phyloP scores from a whole-genome alignment of 2,888 invertebrate genomes.

The Sipha maydis region DNA sequence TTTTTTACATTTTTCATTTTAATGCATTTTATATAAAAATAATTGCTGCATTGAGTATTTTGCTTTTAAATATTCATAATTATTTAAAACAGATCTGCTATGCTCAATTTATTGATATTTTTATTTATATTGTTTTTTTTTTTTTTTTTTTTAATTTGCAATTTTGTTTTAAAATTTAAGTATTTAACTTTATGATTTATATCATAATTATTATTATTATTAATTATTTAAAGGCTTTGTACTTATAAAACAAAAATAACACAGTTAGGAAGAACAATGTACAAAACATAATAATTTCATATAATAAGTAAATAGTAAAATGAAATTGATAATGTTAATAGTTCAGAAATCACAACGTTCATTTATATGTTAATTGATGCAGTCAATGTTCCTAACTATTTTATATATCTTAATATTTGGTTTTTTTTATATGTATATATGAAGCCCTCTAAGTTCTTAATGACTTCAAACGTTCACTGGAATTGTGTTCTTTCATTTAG shows the following conservation, averaged over 20 bases:
- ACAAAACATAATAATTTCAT: slow-evolving; percentile 29
- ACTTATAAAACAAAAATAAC: slow-evolving; percentile 31
- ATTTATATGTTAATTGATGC: neutral
- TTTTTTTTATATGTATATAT: neutral
- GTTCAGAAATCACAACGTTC: neutral
- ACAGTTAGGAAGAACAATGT: slow-evolving; percentile 12
- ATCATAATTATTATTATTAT: neutral
- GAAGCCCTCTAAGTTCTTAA: neutral
- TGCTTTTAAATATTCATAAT: neutral
- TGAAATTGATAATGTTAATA: neutral
- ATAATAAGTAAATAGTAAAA: slow-evolving; percentile 12
- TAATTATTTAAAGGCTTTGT: slow-evolving; percentile 41
- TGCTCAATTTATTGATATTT: slow-evolving; percentile 51
- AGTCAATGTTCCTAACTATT: slow-evolving; percentile 40
- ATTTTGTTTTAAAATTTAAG: slow-evolving; percentile 6
- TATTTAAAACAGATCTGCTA: slow-evolving; percentile 51
- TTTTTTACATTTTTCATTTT: neutral
- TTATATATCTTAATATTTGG: slow-evolving; percentile 20
- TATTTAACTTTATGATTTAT: slow-evolving; percentile 6
- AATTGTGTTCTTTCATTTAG: neutral
- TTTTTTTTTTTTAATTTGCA: neutral
- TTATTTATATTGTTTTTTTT: slow-evolving; percentile 30
- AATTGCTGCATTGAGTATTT: neutral
- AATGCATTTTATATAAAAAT: slow-evolving; percentile 19
- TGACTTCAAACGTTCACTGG: neutral